Base-by-base conservation (phyloP, 2,888 invertebrate genomes). In the Agonopterix subpropinquella region DNA sequence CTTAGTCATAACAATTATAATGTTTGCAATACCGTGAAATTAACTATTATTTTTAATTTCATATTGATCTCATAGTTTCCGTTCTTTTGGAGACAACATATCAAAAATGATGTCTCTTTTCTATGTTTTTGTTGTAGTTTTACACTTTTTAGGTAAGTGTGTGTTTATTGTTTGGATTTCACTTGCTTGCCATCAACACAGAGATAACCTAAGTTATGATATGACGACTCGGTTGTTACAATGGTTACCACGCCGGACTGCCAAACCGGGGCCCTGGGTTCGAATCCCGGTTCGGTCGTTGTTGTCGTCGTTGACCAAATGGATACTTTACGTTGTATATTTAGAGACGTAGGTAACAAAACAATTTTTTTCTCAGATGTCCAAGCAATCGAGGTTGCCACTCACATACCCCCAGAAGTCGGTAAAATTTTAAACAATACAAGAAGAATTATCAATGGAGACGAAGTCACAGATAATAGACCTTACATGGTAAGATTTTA, bases 361-460 rank as follows among this genome's bases (percentile, higher is more conserved):
- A 28, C 7, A 1, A 5, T 1, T 7, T 28, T 28, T 5, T 28
- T 7, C 7, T 36, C 60, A 82, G 81, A 64, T 68, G 60, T 64
- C 9, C 52, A 58, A 42, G 67, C 70, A 8, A 61, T 79, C 52
- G 77, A 80, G 55, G 68, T 74, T 36, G 75, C 70, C 1, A 82
- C 83, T 7, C 55, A 67, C 13, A 45, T 82, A 18, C 83, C 83
- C 3, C 54, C 65, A 47, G 58, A 70, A 43, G 68, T 80, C 0
- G 61, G 54, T 36, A 64, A 63, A 41, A 54, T 76, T 43, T 48
- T 81, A 15, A 80, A 82, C 52, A 70, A 75, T 0, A 69, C 80
- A 0, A 57, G 84, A 62, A 70, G 85, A 61, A 82, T 85, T 13
- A 77, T 85, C 45, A 69, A 77, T 51, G 84, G 85, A 0, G 59